phyloP scores from a whole-genome alignment of 1,140 invertebrate species.

The Oryzaephilus surinamensis region DNA sequence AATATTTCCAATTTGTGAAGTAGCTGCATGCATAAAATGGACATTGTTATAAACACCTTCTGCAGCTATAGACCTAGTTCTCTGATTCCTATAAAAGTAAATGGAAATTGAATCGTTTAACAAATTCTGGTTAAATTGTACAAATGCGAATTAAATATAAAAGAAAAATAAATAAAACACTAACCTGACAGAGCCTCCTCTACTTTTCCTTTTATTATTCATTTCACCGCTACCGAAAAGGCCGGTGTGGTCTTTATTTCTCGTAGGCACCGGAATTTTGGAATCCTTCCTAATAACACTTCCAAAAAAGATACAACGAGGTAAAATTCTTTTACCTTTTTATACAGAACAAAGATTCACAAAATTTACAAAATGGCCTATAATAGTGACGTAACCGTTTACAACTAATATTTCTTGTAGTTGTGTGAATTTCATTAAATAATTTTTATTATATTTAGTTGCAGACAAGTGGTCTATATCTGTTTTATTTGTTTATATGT shows the following conservation, averaged over 20 bases:
- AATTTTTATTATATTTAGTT: no score
- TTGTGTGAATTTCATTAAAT: no score
- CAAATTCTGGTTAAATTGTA: neutral
- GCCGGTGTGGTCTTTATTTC: slow-evolving; percentile 47
- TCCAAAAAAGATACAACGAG: slow-evolving; percentile 14
- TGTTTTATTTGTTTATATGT: no score
- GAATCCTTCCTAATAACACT: slow-evolving; percentile 24
- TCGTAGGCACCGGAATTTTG: slow-evolving; percentile 55
- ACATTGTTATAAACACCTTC: slow-evolving; percentile 82
- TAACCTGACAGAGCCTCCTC: slow-evolving; percentile 26
- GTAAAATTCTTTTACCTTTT: slow-evolving; percentile 8
- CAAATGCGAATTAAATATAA: no score
- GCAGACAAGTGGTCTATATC: no score
- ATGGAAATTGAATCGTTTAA: neutral
- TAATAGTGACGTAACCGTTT: slow-evolving; percentile 36
- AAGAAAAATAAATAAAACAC: slow-evolving; percentile 1
- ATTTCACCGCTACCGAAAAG: slow-evolving; percentile 44
- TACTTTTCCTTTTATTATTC: slow-evolving; percentile 48
- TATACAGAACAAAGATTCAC: slow-evolving; percentile 3
- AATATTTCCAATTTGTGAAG: slow-evolving; percentile 69
- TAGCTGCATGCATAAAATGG: slow-evolving; percentile 76
- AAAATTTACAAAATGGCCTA: slow-evolving; percentile 32
- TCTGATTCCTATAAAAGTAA: slow-evolving; percentile 44
- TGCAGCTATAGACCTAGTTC: slow-evolving; percentile 47
- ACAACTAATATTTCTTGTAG: no score